Percentiles rank a stretch among this genome's conserved stretches.
Conservation (phyloP, 2,797 vertebrate genomes). For the Monodelphis domestica region DNA sequence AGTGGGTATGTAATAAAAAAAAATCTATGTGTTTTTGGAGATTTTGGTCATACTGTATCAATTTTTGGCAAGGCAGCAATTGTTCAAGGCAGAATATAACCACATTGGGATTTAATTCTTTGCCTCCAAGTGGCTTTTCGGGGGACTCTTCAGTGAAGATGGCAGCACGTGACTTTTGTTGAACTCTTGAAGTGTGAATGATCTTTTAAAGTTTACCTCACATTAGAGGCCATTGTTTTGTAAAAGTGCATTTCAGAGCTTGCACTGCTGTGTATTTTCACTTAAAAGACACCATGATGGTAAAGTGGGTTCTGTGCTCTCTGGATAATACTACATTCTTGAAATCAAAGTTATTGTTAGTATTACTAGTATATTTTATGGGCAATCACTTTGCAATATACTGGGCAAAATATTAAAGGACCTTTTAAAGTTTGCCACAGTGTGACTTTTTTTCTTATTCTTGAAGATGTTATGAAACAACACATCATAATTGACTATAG, state of each 20-base stretch:
- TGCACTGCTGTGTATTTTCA: constrained; percentile 47
- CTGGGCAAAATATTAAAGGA: constrained; percentile 36
- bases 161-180: neutral
- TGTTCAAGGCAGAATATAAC: constrained; percentile 21
- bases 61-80: constrained; percentile 30
- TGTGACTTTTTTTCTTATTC: constrained; percentile 15
- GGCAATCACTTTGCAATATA: constrained; percentile 53
- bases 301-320: constrained; percentile 62
- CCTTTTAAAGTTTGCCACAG: constrained; percentile 29
- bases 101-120: constrained; percentile 25
- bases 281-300: neutral
- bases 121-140: constrained; percentile 34
- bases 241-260: constrained; percentile 62
- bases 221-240: constrained; percentile 20
- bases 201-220: constrained; percentile 49
- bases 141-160: neutral
- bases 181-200: neutral
- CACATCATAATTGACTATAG: neutral
- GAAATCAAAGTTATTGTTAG: constrained; percentile 61
- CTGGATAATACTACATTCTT: constrained; percentile 61
- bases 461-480: neutral
- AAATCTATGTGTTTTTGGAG: neutral
- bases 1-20: constrained; percentile 16
- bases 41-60: constrained; percentile 23
- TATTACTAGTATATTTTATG: constrained; percentile 55